These are phyloP conservation scores for Schizopygopsis pylzovi DNA, from an alignment of 2,797 vertebrate genomes.

Conservation along the genomic window DNA sequence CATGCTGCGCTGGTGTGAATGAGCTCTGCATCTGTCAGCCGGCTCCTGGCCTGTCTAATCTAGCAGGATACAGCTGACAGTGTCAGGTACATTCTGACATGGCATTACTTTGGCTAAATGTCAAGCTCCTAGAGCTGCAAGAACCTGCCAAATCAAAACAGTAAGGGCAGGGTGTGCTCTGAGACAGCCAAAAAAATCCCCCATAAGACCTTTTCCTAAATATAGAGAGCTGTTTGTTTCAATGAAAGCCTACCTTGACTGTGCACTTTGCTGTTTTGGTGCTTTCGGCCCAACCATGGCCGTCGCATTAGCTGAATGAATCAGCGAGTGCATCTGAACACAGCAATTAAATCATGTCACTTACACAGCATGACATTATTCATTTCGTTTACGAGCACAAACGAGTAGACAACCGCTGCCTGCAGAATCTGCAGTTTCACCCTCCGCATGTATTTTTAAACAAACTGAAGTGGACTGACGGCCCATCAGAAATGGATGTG, in stretches of 20 bases:
- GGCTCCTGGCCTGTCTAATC: conserved; percentile 13
- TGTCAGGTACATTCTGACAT: conserved; percentile 50
- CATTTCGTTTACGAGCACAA: conserved; percentile 20
- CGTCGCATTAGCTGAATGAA: background rate
- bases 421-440: conserved; percentile 64
- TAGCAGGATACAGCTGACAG: conserved; percentile 32
- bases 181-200: conserved; percentile 46
- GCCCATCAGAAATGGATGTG: conserved; percentile 60
- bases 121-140: conserved; percentile 67
- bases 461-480: conserved; percentile 63
- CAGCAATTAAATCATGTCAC: conserved; percentile 11
- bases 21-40: conserved; percentile 32
- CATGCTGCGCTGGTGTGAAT: background rate
- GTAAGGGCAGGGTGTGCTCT: conserved; percentile 19
- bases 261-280: conserved; percentile 1
- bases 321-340: background rate
- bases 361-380: conserved; percentile 29
- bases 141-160: conserved; percentile 56
- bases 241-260: conserved; percentile 10
- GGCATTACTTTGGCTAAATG: conserved; percentile 67
- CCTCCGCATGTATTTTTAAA: conserved; percentile 75
- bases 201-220: conserved; percentile 26
- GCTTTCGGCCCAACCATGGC: background rate
- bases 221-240: conserved; percentile 35
- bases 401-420: background rate